Evolutionary conservation across 2,113 vertebrate genomes (phyloP).

Genomic region (Hippocampus comes): DNA sequence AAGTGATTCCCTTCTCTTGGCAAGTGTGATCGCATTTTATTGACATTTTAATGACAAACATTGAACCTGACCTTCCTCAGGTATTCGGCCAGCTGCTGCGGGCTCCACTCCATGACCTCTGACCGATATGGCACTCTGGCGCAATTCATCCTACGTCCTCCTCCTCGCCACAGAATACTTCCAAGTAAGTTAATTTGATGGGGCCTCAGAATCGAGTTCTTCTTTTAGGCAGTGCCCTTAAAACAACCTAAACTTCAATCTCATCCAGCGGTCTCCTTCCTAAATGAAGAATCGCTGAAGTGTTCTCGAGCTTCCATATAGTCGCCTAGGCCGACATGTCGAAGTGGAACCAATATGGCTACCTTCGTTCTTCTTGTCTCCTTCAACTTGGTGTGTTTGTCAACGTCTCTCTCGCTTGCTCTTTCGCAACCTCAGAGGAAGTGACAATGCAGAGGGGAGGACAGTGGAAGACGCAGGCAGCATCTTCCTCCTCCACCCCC

Average conservation of each 20-base stretch:
- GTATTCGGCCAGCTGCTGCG: slow-evolving; percentile 80
- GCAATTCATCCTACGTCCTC: slow-evolving; percentile 74
- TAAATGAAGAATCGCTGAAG: neutral
- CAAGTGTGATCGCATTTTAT: neutral
- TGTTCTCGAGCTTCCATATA: neutral
- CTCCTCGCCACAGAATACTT: neutral
- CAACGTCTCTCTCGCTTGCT: slow-evolving; percentile 18
- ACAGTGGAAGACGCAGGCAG: slow-evolving; percentile 28
- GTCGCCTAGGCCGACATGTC: neutral
- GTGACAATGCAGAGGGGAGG: slow-evolving; percentile 47
- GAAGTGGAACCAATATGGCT: slow-evolving; percentile 52
- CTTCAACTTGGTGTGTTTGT: slow-evolving; percentile 9
- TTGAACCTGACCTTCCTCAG: slow-evolving; percentile 61
- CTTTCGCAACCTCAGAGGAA: slow-evolving; percentile 39
- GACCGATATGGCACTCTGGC: slow-evolving; percentile 75
- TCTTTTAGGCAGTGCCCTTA: slow-evolving; percentile 2
- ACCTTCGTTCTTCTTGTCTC: slow-evolving; percentile 27
- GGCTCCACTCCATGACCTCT: slow-evolving; percentile 80
- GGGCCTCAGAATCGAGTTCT: neutral
- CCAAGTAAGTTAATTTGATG: neutral
- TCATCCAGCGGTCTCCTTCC: slow-evolving; percentile 20
- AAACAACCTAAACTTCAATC: neutral
- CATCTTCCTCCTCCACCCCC: slow-evolving; percentile 10
- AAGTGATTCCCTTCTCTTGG: neutral
- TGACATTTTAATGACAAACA: neutral